phyloP scores from a whole-genome alignment of 2,888 invertebrate genomes.

The Heliconius erato region DNA sequence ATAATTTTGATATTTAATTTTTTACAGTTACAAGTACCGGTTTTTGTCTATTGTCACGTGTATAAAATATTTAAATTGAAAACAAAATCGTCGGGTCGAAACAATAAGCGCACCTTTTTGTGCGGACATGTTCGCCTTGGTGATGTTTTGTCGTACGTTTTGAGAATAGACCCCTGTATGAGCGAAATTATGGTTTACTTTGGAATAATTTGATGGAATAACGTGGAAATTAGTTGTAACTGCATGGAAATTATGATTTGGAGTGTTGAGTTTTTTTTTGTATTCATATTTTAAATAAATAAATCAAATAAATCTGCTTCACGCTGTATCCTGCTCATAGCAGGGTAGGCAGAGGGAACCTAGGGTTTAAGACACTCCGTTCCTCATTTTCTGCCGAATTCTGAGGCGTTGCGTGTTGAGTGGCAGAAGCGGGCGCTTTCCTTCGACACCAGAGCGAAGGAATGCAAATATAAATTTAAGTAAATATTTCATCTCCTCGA shows the following conservation, averaged over 20 bases:
- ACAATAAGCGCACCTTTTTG: slow-evolving; percentile 79
- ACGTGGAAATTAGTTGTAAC: slow-evolving; percentile 68
- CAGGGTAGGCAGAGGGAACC: no score
- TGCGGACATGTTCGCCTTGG: slow-evolving; percentile 59
- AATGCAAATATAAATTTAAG: no score
- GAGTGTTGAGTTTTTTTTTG: slow-evolving; percentile 34
- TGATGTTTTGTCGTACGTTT: slow-evolving; percentile 53
- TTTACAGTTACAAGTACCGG: slow-evolving; percentile 85
- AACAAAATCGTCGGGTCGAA: slow-evolving; percentile 82
- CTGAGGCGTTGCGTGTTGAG: no score
- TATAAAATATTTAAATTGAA: slow-evolving; percentile 84
- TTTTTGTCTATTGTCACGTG: slow-evolving; percentile 82
- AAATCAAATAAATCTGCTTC: no score
- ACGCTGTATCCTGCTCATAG: no score
- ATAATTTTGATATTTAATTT: slow-evolving; percentile 85
- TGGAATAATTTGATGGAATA: slow-evolving; percentile 48
- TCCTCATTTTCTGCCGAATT: no score
- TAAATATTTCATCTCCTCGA: no score
- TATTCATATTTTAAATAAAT: not conserved
- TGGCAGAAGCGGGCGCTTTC: no score
- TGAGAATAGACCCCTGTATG: slow-evolving; percentile 46
- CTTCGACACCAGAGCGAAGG: no score
- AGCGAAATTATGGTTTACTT: not conserved
- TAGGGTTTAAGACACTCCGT: no score
- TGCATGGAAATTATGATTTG: slow-evolving; percentile 57